These are phyloP conservation scores for Eunapius fragilis DNA, from an alignment of 37 sponge, comb jelly and placozoan species.

Conservation along the genomic window DNA sequence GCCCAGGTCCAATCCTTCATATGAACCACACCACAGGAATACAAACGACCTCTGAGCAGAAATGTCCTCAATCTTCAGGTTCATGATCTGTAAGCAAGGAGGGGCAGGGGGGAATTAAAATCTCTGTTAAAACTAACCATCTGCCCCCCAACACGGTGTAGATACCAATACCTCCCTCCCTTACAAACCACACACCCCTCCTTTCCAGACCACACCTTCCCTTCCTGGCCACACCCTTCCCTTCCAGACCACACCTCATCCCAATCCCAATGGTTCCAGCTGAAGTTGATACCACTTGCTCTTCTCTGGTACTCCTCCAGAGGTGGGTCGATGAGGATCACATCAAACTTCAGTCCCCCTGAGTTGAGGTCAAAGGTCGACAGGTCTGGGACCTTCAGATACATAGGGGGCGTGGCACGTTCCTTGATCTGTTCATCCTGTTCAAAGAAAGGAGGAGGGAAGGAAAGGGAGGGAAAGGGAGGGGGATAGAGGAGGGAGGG, in stretches of 20 bases:
- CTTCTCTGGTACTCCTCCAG: conserved; percentile 94
- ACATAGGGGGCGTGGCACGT: conserved; percentile 68
- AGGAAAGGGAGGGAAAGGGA: neutral
- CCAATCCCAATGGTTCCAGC: conserved; percentile 83
- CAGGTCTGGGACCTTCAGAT: conserved; percentile 69
- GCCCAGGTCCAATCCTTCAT: conserved; percentile 88
- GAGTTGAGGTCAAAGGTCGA: conserved; percentile 57
- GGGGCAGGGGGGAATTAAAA: too few species aligned
- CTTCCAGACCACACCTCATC: conserved; percentile 64
- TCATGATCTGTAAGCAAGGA: conserved; percentile 69
- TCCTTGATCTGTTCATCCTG: conserved; percentile 67
- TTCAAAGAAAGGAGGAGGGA: neutral
- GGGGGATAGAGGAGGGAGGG: neutral
- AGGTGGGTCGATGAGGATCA: conserved; percentile 89
- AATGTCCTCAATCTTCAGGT: conserved; percentile 79
- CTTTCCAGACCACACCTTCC: conserved; percentile 88
- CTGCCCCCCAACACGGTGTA: too few species aligned
- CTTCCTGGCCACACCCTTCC: neutral
- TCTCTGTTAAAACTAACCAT: too few species aligned
- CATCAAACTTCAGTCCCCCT: conserved; percentile 86
- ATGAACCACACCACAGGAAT: conserved; percentile 95
- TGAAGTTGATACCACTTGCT: conserved; percentile 76
- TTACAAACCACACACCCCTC: neutral
- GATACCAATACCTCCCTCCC: neutral
- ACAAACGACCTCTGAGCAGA: conserved; percentile 82